A percentile compares a stretch with the other conserved stretches of the same genome.
Evolutionary conservation across 2,113 vertebrate species (phyloP).

Genomic region (Sarotherodon lohbergeri): DNA sequence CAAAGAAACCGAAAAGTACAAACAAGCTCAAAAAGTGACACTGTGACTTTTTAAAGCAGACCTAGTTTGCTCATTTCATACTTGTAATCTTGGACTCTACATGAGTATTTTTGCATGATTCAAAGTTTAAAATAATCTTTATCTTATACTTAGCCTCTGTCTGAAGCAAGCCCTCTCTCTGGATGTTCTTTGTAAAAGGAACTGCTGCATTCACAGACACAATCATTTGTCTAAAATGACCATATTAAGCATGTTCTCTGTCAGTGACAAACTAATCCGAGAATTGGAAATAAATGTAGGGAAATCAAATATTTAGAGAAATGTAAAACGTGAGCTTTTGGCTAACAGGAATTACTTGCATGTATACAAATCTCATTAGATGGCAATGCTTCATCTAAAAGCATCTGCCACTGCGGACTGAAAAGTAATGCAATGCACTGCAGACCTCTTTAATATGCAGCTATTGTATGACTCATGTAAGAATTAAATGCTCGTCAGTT

Average conservation of each 20-base stretch:
- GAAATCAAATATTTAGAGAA: too few relatives aligned
- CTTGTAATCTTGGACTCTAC: neutral
- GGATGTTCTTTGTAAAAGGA: neutral
- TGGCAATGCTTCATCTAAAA: neutral
- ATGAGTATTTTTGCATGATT: neutral
- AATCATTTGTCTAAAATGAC: too few relatives aligned
- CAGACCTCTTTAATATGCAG: neutral
- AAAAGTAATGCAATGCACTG: neutral
- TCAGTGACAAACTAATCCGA: too few relatives aligned
- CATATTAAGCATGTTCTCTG: too few relatives aligned
- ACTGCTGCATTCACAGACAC: neutral
- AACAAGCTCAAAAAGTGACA: neutral
- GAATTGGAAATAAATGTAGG: too few relatives aligned
- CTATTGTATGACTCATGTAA: neutral
- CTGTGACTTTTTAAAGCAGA: neutral
- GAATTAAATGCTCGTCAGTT: neutral
- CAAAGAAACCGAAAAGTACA: neutral
- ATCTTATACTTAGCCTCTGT: neutral
- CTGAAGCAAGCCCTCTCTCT: neutral
- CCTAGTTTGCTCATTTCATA: neutral
- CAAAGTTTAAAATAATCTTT: neutral
- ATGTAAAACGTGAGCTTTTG: too few relatives aligned
- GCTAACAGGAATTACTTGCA: neutral
- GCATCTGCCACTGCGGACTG: neutral
- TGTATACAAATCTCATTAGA: neutral